These are phyloP conservation scores for Periparus ater DNA, from an alignment of 2,797 vertebrate species.

Conservation along the genomic window DNA sequence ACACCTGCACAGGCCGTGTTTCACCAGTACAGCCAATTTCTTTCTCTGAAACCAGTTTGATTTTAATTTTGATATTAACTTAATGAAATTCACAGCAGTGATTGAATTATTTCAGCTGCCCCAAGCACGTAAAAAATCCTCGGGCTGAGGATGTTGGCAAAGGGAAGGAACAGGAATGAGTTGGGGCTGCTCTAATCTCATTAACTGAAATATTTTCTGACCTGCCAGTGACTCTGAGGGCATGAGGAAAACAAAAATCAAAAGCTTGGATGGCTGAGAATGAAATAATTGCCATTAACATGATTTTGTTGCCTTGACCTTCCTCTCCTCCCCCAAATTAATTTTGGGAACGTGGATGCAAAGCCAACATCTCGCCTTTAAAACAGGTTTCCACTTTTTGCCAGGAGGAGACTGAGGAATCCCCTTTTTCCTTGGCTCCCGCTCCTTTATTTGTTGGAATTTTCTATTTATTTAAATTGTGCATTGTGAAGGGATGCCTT, in stretches of 20 bases:
- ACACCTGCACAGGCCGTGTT: fast-evolving
- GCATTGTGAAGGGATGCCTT: background rate
- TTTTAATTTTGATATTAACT: no score
- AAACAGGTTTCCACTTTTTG: background rate
- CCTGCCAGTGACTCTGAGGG: background rate
- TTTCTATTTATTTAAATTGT: constrained; percentile 1
- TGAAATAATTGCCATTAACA: background rate
- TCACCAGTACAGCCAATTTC: background rate
- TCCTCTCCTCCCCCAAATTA: background rate
- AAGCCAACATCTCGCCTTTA: background rate
- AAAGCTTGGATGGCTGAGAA: background rate
- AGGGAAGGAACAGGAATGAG: background rate
- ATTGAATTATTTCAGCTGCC: background rate
- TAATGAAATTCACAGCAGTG: fast-evolving
- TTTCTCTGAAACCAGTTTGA: background rate
- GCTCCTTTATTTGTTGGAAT: background rate
- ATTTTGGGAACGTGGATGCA: background rate
- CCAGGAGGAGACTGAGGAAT: background rate
- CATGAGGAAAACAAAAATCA: background rate
- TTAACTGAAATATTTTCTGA: background rate
- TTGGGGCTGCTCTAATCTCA: background rate
- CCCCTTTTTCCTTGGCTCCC: background rate
- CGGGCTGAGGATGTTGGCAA: fast-evolving
- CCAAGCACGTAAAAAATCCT: background rate
- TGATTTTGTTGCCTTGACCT: background rate